A percentile compares a stretch with the other conserved stretches of the same genome.
phyloP scores from a whole-genome alignment of 2,797 vertebrate species.

The Eulemur mongoz region DNA sequence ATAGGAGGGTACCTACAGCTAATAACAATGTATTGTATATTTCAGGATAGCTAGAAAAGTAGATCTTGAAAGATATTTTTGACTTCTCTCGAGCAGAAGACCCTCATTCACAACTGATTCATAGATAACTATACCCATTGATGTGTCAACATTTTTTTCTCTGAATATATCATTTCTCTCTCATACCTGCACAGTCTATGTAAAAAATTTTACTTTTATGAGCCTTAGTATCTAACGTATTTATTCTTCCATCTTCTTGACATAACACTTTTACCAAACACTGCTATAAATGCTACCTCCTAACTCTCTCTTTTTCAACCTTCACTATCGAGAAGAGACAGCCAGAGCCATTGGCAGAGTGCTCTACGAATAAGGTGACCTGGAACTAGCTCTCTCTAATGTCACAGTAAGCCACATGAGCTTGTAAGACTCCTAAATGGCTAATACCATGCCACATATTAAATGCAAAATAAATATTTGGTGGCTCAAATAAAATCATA shows the following conservation, averaged over 20 bases:
- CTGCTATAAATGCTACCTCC: not conserved
- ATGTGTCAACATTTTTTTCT: not conserved
- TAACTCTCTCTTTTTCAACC: not conserved
- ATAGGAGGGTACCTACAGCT: too few species aligned
- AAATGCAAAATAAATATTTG: not conserved
- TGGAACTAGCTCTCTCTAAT: not conserved
- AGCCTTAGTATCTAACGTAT: not conserved
- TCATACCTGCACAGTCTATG: not conserved
- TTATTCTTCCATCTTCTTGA: not conserved
- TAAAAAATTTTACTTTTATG: not conserved
- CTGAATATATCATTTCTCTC: not conserved
- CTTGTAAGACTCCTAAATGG: not conserved
- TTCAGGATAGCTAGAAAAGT: not conserved
- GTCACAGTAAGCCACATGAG: not conserved
- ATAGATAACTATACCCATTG: not conserved
- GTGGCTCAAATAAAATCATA: not conserved
- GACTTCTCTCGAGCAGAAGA: not conserved
- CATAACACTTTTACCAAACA: not conserved
- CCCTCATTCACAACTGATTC: not conserved
- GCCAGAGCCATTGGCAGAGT: rapidly evolving
- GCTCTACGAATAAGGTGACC: not conserved
- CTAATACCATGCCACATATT: not conserved
- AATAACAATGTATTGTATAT: too few species aligned
- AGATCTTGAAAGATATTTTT: not conserved
- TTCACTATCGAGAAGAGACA: not conserved